These are phyloP conservation scores for Oligia fasciuncula DNA, from an alignment of 2,888 invertebrate species.

Conservation along the genomic window DNA sequence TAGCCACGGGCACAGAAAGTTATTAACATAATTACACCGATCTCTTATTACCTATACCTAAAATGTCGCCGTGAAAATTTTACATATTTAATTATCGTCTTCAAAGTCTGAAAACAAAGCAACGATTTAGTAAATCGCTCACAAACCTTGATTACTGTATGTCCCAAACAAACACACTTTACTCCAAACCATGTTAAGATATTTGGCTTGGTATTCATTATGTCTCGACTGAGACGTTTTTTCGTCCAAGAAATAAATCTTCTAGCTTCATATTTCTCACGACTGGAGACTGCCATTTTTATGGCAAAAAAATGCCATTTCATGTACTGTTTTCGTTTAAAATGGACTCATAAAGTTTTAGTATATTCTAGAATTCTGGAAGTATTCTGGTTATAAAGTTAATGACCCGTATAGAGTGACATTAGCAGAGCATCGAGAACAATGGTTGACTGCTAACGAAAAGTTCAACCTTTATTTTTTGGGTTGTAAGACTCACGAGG, in stretches of 20 bases:
- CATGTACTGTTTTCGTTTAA: conserved; percentile 67
- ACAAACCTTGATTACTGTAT: conserved; percentile 13
- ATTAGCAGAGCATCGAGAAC: conserved; percentile 20
- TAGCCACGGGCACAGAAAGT: no score
- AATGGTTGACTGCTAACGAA: conserved; percentile 23
- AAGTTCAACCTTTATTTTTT: conserved; percentile 43
- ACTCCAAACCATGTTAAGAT: conserved; percentile 62
- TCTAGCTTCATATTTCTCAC: conserved; percentile 69
- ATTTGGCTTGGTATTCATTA: conserved; percentile 75
- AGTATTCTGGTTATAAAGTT: conserved; percentile 50
- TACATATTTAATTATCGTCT: no score
- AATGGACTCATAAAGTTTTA: conserved; percentile 61
- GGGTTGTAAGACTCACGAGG: conserved; percentile 21
- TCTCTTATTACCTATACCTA: no score
- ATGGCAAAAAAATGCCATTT: conserved; percentile 67
- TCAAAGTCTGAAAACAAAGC: background rate
- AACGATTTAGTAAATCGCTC: background rate
- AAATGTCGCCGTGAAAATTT: no score
- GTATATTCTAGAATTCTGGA: conserved; percentile 39
- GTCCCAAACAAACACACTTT: conserved; percentile 38
- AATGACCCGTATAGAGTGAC: conserved; percentile 47
- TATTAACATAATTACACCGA: no score
- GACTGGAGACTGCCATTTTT: conserved; percentile 63
- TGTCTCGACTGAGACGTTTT: conserved; percentile 63
- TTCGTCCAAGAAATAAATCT: conserved; percentile 63